A percentile compares a stretch with the other conserved stretches of the same genome.
Conservation (phyloP, 2,113 vertebrate genomes). For the Eublepharis macularius region DNA sequence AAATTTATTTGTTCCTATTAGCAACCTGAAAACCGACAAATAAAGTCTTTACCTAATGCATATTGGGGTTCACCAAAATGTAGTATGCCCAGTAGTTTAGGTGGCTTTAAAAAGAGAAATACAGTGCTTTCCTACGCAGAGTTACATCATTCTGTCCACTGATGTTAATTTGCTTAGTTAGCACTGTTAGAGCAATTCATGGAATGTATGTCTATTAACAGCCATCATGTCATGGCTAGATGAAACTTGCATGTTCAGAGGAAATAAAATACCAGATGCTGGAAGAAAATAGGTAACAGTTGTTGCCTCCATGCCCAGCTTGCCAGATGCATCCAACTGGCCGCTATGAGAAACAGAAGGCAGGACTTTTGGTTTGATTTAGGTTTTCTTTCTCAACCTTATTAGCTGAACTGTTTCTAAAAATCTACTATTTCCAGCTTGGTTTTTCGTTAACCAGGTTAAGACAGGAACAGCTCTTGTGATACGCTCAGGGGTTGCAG, state of each 20-base stretch:
- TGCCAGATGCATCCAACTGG: background rate
- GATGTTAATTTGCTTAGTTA: background rate
- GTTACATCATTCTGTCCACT: too few relatives aligned
- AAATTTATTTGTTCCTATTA: background rate
- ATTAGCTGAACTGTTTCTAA: conserved; percentile 66
- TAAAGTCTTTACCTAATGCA: background rate
- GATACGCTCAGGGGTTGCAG: conserved; percentile 63
- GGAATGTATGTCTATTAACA: background rate
- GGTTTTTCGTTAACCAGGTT: conserved; percentile 65
- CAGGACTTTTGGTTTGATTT: background rate
- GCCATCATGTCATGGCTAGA: background rate
- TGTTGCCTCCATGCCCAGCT: too few relatives aligned
- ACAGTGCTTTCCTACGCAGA: too few relatives aligned
- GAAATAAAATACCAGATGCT: background rate
- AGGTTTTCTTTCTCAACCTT: conserved; percentile 51
- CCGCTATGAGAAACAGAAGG: background rate
- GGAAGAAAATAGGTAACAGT: too few relatives aligned
- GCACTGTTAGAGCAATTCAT: background rate
- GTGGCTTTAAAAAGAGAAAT: too few relatives aligned
- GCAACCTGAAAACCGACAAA: background rate
- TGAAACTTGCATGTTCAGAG: background rate
- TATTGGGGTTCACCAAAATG: too few relatives aligned
- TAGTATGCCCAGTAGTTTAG: too few relatives aligned
- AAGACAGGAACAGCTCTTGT: conserved; percentile 67
- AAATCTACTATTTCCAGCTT: conserved; percentile 69